Evolutionary conservation across 2,113 vertebrate genomes (phyloP).

Genomic region (Atrichornis clamosus): DNA sequence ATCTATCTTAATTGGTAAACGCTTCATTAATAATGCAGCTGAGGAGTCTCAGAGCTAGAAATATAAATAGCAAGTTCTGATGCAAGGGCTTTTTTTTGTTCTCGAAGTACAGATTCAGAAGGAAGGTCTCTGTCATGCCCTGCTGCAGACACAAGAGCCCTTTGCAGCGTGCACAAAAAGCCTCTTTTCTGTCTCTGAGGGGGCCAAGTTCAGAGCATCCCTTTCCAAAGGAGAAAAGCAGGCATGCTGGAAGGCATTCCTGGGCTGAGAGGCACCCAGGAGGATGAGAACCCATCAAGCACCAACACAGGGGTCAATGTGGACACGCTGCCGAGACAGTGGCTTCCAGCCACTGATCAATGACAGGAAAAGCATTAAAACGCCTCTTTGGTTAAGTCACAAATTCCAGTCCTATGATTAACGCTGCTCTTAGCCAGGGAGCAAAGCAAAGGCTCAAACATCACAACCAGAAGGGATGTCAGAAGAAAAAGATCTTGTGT

Average conservation of each 20-base stretch:
- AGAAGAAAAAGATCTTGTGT: conserved; percentile 36
- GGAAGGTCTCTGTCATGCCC: background rate
- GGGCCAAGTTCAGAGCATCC: conserved; percentile 13
- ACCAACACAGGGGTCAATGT: conserved; percentile 23
- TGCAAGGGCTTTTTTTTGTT: conserved; percentile 48
- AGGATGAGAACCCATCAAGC: background rate
- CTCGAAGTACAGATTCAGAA: conserved; percentile 15
- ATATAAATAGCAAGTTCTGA: conserved; percentile 68
- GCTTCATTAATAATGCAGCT: conserved; percentile 79
- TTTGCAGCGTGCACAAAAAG: conserved; percentile 45
- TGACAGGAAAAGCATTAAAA: conserved; percentile 68
- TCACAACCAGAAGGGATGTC: background rate
- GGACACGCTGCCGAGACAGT: conserved; percentile 22
- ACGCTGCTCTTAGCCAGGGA: conserved; percentile 36
- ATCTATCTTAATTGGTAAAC: conserved; percentile 75
- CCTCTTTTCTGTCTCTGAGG: background rate
- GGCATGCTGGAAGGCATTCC: background rate
- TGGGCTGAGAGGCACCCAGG: background rate
- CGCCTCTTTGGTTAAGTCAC: conserved; percentile 59
- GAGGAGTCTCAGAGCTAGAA: conserved; percentile 57
- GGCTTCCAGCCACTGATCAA: conserved; percentile 37
- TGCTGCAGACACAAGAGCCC: conserved; percentile 22
- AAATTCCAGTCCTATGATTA: conserved; percentile 63
- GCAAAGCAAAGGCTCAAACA: conserved; percentile 39
- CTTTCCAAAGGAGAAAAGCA: background rate